Base-by-base conservation (phyloP, 2,113 vertebrate genomes). In the Tyrannus savana region DNA sequence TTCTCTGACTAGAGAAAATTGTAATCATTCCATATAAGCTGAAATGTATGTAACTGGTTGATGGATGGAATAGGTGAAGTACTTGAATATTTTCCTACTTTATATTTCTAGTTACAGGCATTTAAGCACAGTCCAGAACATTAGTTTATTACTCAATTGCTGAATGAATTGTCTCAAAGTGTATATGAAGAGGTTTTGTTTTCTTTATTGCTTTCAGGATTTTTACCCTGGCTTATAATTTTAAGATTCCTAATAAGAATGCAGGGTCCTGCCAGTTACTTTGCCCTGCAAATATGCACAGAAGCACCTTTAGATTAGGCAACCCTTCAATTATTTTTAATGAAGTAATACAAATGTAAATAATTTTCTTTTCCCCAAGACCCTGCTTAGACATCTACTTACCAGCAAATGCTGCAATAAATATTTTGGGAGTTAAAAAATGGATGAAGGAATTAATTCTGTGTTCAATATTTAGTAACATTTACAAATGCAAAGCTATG, bases 211-310 rank as follows among this genome's bases (percentile, higher is more conserved):
- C 67, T 73, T 92, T 75, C 46, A 62, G 13, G 0, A 23, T 35
- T 94, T 97, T 75, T 35, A 9, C 53, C 87, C 59, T 73, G 58
- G 62, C 41, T 95, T 22, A 78, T 64, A 68, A 85, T 96, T 92
- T 83, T 95, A 72, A 56, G 64, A 81, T 66, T 96, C 78, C 58
- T 89, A 85, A 73, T 47, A 49, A 75, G 71, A 83, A 96, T 59
- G 42, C 31, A 90, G 89, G 71, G 74, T 93, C 69, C 92, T 96
- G 75, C 14, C 91, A 87, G 47, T 91, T 95, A 84, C 59, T 87
- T 89, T 81, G 69, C 64, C 72, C 73, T 50, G 84, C 84, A 90
- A 58, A 87, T 59, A 91, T 69, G 56, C 92, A 87, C 66, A 82
- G 62, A 87, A 96, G 47, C 44, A 88, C 41, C 50, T 73, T 95